These are phyloP conservation scores for Acleris laterana DNA, from an alignment of 2,888 invertebrate species.

Conservation along the genomic window DNA sequence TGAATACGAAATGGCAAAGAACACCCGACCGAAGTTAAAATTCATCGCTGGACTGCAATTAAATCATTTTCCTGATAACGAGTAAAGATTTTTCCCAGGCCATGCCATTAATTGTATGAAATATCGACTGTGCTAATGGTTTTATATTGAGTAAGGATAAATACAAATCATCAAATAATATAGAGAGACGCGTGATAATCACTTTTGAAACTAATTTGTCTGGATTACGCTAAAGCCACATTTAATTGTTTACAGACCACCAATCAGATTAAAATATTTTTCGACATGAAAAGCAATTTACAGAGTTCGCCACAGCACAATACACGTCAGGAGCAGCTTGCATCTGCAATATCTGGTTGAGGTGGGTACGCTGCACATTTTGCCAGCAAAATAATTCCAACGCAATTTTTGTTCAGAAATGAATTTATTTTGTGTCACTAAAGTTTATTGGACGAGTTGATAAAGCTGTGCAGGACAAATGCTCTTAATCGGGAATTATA, in stretches of 20 bases:
- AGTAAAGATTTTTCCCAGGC: constrained; percentile 51
- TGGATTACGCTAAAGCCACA: constrained; percentile 68
- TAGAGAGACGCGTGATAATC: constrained; percentile 3
- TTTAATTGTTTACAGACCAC: constrained; percentile 79
- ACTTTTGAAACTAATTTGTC: constrained; percentile 44
- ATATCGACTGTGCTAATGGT: not conserved
- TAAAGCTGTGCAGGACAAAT: not conserved
- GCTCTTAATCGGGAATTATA: not conserved
- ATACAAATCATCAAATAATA: too few relatives aligned
- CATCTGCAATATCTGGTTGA: constrained; percentile 71
- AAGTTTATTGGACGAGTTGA: constrained; percentile 24
- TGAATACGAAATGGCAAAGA: constrained; percentile 65
- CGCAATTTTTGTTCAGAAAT: constrained; percentile 50
- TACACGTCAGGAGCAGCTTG: constrained; percentile 75
- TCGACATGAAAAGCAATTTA: constrained; percentile 81
- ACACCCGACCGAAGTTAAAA: constrained; percentile 57
- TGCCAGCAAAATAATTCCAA: constrained; percentile 58
- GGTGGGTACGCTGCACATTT: constrained; percentile 66
- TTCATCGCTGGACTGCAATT: constrained; percentile 61
- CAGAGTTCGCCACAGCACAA: constrained; percentile 77
- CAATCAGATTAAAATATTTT: constrained; percentile 82
- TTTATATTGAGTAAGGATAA: too few relatives aligned
- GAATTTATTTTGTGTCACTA: constrained; percentile 42
- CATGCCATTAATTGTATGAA: constrained; percentile 45
- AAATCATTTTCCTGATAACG: constrained; percentile 55